Conservation (phyloP, 2,113 vertebrate genomes). For the Suricata suricatta region DNA sequence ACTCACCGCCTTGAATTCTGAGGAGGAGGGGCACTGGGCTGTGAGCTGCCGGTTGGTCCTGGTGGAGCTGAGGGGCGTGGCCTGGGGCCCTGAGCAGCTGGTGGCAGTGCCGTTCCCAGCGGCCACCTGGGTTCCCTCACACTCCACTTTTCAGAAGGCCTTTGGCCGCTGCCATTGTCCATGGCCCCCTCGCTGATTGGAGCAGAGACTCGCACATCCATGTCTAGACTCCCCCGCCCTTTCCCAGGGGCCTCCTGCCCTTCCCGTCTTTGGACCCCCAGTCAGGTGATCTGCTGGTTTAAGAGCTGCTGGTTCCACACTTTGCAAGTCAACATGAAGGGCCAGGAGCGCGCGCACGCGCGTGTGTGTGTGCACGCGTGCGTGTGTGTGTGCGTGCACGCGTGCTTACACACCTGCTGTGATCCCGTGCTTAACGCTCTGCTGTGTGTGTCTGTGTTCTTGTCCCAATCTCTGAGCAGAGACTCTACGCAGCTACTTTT, state of each 20-base stretch:
- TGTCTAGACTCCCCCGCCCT: neutral
- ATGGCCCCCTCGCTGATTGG: neutral
- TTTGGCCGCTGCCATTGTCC: neutral
- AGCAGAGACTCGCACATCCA: rapidly evolving
- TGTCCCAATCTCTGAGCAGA: constrained; percentile 86
- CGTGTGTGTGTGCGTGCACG: too few species aligned
- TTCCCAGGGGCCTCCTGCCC: neutral
- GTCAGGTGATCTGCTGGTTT: neutral
- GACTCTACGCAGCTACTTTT: constrained; percentile 98
- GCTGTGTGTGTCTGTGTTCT: constrained; percentile 50
- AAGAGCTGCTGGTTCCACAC: neutral
- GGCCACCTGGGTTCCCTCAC: neutral
- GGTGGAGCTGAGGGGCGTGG: neutral
- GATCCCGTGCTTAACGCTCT: constrained; percentile 11
- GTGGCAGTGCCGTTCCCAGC: neutral
- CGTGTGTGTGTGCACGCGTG: too few species aligned
- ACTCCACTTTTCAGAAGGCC: neutral
- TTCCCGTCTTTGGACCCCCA: rapidly evolving
- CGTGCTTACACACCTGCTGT: neutral
- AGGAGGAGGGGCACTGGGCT: too few species aligned
- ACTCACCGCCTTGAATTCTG: neutral
- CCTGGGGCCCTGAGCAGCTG: neutral
- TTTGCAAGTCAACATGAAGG: neutral
- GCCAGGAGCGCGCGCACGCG: too few species aligned
- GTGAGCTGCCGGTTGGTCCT: neutral